phyloP scores from a whole-genome alignment of 2,797 vertebrate genomes.

The Aplochiton taeniatus region DNA sequence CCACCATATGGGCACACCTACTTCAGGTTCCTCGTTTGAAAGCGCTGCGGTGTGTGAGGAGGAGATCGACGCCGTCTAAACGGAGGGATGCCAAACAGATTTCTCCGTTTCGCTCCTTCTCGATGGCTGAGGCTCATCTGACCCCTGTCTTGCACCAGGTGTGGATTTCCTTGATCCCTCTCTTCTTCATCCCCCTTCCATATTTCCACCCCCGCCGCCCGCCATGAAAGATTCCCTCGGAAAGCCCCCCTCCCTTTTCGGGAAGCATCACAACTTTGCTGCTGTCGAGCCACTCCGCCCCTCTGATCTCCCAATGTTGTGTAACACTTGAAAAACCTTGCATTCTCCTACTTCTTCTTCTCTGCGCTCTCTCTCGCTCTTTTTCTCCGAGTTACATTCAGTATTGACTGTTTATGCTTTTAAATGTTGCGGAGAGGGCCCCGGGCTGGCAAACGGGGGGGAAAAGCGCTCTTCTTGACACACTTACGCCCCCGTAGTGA shows the following conservation, averaged over 20 bases:
- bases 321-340: constrained; percentile 81
- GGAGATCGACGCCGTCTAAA: constrained; percentile 58
- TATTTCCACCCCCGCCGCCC: constrained; percentile 74
- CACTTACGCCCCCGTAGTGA: constrained; percentile 85
- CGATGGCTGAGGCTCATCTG: constrained; percentile 69
- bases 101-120: constrained; percentile 57
- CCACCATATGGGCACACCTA: constrained; percentile 37
- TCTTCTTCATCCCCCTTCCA: constrained; percentile 69
- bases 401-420: constrained; percentile 86
- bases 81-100: constrained; percentile 63
- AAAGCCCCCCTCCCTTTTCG: constrained; percentile 71
- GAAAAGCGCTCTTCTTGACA: constrained; percentile 82
- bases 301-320: constrained; percentile 83
- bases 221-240: constrained; percentile 79
- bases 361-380: constrained; percentile 53
- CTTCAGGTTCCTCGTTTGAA: constrained; percentile 28
- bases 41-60: constrained; percentile 20
- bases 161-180: constrained; percentile 75
- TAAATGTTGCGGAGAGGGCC: constrained; percentile 82
- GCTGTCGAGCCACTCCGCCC: constrained; percentile 70
- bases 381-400: constrained; percentile 78
- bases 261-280: constrained; percentile 72
- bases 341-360: constrained; percentile 69
- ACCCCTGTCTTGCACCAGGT: constrained; percentile 79
- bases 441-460: constrained; percentile 77